These are phyloP conservation scores for Andrena minutula DNA, from an alignment of 2,888 invertebrate genomes.

Conservation along the genomic window DNA sequence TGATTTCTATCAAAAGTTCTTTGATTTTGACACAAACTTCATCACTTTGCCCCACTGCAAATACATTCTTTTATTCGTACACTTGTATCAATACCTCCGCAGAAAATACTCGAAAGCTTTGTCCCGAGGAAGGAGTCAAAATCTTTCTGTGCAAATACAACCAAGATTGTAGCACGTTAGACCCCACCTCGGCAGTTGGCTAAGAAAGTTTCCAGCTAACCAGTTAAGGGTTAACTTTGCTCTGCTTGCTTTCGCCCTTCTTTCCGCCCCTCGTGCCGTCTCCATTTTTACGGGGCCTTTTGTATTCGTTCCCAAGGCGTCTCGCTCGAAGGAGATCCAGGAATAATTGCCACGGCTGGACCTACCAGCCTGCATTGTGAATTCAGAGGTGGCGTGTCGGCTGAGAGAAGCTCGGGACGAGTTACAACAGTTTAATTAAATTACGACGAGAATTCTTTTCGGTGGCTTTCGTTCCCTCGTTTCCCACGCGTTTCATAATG, in stretches of 20 bases:
- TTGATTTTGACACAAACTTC: too few species aligned
- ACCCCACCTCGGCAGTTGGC: too few species aligned
- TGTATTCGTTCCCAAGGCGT: conserved; percentile 4
- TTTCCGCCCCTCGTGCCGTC: not conserved
- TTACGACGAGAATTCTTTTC: conserved; percentile 30
- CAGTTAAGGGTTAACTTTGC: too few species aligned
- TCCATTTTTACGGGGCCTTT: conserved; percentile 8
- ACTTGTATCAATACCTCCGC: too few species aligned
- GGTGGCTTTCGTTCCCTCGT: not conserved
- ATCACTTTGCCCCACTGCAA: too few species aligned
- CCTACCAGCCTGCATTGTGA: conserved; percentile 23
- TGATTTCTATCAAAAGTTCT: too few species aligned
- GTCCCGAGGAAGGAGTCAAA: too few species aligned
- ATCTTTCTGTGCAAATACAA: too few species aligned
- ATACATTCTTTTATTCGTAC: too few species aligned
- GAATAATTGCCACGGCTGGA: conserved; percentile 40
- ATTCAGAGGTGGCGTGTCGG: conserved; percentile 31
- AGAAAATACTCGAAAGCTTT: too few species aligned
- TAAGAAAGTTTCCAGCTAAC: too few species aligned
- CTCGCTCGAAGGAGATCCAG: conserved; percentile 24
- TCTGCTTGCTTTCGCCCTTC: not conserved
- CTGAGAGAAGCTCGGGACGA: not conserved
- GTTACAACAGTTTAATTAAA: conserved; percentile 48
- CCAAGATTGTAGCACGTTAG: too few species aligned
- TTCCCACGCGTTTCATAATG: conserved; percentile 11